Percentiles rank a stretch among this genome's conserved stretches.
These are phyloP conservation scores for Cololabis saira DNA, from an alignment of 2,113 vertebrate species.

Conservation along the genomic window DNA sequence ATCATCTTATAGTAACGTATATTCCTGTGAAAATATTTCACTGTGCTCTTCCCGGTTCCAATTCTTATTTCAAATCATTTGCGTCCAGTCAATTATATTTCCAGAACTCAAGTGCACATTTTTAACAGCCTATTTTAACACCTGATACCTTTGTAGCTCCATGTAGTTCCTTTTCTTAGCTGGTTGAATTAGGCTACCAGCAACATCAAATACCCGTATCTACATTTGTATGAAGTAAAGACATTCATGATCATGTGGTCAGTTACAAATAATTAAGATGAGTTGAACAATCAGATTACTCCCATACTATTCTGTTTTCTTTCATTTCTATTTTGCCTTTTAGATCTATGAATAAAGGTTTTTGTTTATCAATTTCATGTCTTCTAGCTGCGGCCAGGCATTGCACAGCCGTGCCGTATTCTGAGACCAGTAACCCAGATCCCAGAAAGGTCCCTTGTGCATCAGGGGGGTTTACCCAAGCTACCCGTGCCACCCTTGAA, in stretches of 20 bases:
- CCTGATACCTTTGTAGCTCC: neutral
- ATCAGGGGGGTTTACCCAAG: conserved; percentile 78
- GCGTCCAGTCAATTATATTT: neutral
- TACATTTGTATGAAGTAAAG: neutral
- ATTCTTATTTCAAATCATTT: conserved; percentile 1
- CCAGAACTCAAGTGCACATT: too few relatives aligned
- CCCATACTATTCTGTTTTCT: neutral
- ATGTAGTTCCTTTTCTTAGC: too few relatives aligned
- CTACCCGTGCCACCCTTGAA: conserved; percentile 84
- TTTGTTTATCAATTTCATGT: conserved; percentile 1
- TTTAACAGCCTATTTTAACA: conserved; percentile 21
- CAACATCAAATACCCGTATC: conserved; percentile 18
- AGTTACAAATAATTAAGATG: too few relatives aligned
- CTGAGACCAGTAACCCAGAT: conserved; percentile 82
- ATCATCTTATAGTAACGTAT: neutral
- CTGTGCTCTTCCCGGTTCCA: conserved; percentile 8
- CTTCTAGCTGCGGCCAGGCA: conserved; percentile 73
- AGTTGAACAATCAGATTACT: too few relatives aligned
- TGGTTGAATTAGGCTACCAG: too few relatives aligned
- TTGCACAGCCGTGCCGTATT: conserved; percentile 81
- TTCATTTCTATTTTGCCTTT: neutral
- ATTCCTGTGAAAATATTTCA: conserved; percentile 3
- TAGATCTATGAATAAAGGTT: neutral
- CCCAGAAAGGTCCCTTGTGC: conserved; percentile 78
- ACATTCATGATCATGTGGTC: too few relatives aligned